Conservation (phyloP, 2,113 vertebrate species). For the Fulmarus glacialis region DNA sequence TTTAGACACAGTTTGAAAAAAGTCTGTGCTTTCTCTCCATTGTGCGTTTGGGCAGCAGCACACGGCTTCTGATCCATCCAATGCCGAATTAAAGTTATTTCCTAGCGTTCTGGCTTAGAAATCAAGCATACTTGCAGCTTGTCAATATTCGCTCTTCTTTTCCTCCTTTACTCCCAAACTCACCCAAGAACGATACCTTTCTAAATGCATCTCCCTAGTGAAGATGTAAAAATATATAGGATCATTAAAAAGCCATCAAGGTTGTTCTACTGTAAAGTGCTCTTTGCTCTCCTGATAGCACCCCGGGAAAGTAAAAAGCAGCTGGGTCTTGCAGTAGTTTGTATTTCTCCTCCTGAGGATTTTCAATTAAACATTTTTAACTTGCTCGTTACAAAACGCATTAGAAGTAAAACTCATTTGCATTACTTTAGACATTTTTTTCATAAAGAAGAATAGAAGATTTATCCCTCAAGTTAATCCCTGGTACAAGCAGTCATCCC, state of each 20-base stretch:
- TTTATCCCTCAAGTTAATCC: slow-evolving; percentile 21
- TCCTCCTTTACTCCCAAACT: neutral
- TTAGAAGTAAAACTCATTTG: neutral
- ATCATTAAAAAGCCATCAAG: slow-evolving; percentile 33
- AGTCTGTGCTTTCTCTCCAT: neutral
- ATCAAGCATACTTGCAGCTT: neutral
- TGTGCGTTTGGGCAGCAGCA: neutral
- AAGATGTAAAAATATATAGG: neutral
- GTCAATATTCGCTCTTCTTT: neutral
- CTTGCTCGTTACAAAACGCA: neutral
- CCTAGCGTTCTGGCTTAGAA: neutral
- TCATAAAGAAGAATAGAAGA: neutral
- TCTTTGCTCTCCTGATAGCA: neutral
- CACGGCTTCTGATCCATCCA: neutral
- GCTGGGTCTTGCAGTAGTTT: neutral
- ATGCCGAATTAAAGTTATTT: neutral
- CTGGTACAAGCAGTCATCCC: neutral
- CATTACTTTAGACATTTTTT: neutral
- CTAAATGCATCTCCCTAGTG: neutral
- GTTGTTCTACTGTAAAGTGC: neutral
- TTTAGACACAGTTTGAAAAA: neutral
- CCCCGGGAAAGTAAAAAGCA: neutral
- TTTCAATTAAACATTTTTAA: neutral
- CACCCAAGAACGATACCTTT: neutral
- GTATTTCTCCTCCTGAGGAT: neutral